These are phyloP conservation scores for Carassius carassius DNA, from an alignment of 2,113 vertebrate species.

Conservation along the genomic window DNA sequence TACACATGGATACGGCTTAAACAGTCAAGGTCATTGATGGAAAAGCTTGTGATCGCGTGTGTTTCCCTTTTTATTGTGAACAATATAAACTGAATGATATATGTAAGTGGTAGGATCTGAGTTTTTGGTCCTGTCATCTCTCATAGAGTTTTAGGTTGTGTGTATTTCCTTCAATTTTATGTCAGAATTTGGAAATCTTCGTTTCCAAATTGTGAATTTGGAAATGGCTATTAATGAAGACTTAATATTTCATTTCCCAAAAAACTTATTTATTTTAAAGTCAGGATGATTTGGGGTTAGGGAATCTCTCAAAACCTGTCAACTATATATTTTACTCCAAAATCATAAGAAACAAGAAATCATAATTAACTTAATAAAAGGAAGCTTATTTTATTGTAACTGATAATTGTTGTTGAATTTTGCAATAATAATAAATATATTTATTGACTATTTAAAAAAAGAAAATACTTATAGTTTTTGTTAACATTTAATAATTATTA, in stretches of 20 bases:
- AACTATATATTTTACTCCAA: background rate
- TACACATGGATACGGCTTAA: background rate
- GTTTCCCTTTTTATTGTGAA: background rate
- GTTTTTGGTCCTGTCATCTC: background rate
- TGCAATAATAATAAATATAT: too few species aligned
- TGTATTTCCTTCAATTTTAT: background rate
- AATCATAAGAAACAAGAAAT: background rate
- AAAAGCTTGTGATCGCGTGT: background rate
- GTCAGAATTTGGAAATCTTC: background rate
- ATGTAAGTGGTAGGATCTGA: background rate
- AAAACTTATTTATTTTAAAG: too few species aligned
- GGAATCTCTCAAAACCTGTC: background rate
- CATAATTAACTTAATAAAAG: background rate
- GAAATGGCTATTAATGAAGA: background rate
- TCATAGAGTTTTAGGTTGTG: background rate
- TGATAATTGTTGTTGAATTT: background rate
- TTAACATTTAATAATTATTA: too few species aligned
- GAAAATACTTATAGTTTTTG: background rate
- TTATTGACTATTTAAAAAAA: too few species aligned
- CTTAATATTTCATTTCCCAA: too few species aligned
- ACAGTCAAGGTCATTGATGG: background rate
- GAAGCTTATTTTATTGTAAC: background rate
- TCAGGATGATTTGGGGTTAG: background rate
- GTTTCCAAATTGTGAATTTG: background rate
- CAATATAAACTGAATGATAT: background rate